Percentiles rank a stretch among this genome's conserved stretches.
Evolutionary conservation across 2,797 vertebrate genomes (phyloP).

Genomic region (Peromyscus nudipes): DNA sequence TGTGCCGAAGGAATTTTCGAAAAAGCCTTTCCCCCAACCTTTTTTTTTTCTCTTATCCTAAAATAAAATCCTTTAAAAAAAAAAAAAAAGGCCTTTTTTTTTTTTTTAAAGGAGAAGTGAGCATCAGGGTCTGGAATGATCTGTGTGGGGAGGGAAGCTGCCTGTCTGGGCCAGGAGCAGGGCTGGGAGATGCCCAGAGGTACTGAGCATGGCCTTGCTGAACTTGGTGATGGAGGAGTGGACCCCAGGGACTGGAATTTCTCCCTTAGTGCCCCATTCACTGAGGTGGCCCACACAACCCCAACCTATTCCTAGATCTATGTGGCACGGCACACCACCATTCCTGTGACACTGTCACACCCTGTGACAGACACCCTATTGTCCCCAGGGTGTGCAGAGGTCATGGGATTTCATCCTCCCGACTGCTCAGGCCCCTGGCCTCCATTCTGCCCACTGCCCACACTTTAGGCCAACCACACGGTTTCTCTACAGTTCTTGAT

Average conservation of each 20-base stretch:
- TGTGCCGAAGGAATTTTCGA: constrained; percentile 80
- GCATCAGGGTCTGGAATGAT: constrained; percentile 60
- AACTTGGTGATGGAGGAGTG: background rate
- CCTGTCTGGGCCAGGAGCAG: background rate
- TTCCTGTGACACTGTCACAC: background rate
- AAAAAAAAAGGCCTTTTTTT: constrained; percentile 34
- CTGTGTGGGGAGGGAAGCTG: background rate
- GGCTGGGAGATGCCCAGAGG: background rate
- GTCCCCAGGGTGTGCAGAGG: background rate
- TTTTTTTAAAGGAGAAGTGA: constrained; percentile 82
- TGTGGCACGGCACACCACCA: background rate
- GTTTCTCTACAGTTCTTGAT: background rate
- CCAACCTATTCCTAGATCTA: background rate
- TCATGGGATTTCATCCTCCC: background rate
- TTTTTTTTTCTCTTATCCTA: constrained; percentile 76
- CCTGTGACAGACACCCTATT: background rate
- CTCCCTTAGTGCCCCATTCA: background rate
- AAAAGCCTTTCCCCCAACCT: constrained; percentile 73
- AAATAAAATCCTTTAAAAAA: constrained; percentile 79
- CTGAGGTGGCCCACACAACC: background rate
- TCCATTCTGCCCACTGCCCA: background rate
- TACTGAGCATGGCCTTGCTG: background rate
- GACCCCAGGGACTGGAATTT: background rate
- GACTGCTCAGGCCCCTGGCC: background rate
- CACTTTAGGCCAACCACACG: background rate